Conservation (phyloP, 2,113 vertebrate species). For the Elanoides forficatus region DNA sequence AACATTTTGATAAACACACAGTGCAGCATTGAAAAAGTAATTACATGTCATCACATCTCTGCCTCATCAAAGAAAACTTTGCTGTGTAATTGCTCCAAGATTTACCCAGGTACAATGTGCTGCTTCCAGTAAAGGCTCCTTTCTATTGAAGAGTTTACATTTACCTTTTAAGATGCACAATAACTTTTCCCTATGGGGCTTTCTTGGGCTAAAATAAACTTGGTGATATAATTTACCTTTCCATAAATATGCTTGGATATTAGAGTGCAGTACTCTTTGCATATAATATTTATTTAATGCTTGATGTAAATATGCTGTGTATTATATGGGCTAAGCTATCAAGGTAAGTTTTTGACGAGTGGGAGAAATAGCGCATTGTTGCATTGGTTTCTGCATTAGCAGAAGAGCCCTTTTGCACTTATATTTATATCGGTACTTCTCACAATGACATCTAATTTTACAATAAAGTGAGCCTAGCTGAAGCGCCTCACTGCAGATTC, state of each 20-base stretch:
- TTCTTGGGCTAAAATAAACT: constrained; percentile 72
- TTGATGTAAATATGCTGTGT: constrained; percentile 62
- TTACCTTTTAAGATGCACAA: constrained; percentile 74
- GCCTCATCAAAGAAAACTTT: constrained; percentile 83
- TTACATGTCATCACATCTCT: constrained; percentile 91
- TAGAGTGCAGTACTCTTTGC: constrained; percentile 54
- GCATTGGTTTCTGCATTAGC: constrained; percentile 63
- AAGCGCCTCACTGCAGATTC: constrained; percentile 61
- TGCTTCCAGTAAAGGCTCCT: constrained; percentile 50
- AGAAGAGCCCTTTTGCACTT: constrained; percentile 67
- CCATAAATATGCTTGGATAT: constrained; percentile 75
- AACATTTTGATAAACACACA: constrained; percentile 99
- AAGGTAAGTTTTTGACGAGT: constrained; percentile 42
- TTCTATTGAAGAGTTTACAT: constrained; percentile 70
- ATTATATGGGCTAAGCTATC: constrained; percentile 60
- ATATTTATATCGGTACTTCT: constrained; percentile 74
- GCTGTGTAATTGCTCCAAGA: constrained; percentile 78
- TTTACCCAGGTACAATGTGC: constrained; percentile 73
- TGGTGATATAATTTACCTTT: constrained; percentile 73
- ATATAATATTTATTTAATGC: constrained; percentile 77
- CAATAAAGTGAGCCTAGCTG: constrained; percentile 71
- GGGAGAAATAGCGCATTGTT: constrained; percentile 66
- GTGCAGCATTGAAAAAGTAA: constrained; percentile 91
- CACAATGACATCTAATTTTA: constrained; percentile 76
- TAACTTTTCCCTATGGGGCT: constrained; percentile 67